phyloP scores from a whole-genome alignment of 2,888 invertebrate species.

The Napeogenes inachia region DNA sequence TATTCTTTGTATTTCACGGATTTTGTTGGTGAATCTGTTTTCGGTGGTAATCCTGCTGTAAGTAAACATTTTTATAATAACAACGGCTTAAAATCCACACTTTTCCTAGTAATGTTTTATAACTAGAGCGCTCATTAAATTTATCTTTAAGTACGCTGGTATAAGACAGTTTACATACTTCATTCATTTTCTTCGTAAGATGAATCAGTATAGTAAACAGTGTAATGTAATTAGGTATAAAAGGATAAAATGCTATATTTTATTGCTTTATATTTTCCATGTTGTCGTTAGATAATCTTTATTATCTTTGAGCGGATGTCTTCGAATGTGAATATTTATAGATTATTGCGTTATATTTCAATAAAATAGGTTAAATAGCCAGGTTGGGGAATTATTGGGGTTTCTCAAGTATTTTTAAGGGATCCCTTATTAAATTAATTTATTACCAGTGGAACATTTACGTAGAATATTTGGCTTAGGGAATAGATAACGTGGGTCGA shows the following conservation, averaged over 20 bases:
- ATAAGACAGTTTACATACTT: slow-evolving; percentile 8
- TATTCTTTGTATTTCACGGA: slow-evolving; percentile 98
- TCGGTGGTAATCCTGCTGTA: slow-evolving; percentile 90
- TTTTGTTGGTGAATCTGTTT: slow-evolving; percentile 95
- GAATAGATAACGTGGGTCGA: no score
- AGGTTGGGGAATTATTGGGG: no score
- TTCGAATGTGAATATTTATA: background rate
- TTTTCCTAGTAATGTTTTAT: background rate
- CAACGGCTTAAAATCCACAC: background rate
- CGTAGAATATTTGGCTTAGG: no score
- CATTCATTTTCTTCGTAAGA: slow-evolving; percentile 21
- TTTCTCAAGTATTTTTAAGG: no score
- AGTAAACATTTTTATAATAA: slow-evolving; percentile 35
- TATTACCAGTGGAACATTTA: no score
- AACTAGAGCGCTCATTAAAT: background rate
- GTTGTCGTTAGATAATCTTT: slow-evolving; percentile 23
- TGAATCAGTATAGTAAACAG: slow-evolving; percentile 27
- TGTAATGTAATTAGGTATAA: slow-evolving; percentile 28
- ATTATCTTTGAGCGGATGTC: slow-evolving; percentile 7
- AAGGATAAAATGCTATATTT: slow-evolving; percentile 21
- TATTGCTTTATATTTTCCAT: slow-evolving; percentile 22
- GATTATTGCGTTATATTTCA: background rate
- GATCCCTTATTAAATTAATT: no score
- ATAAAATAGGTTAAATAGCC: no score
- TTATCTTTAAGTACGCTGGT: background rate